These are phyloP conservation scores for Drosophila greeni DNA, from an alignment of 2,888 invertebrate genomes.

Conservation along the genomic window DNA sequence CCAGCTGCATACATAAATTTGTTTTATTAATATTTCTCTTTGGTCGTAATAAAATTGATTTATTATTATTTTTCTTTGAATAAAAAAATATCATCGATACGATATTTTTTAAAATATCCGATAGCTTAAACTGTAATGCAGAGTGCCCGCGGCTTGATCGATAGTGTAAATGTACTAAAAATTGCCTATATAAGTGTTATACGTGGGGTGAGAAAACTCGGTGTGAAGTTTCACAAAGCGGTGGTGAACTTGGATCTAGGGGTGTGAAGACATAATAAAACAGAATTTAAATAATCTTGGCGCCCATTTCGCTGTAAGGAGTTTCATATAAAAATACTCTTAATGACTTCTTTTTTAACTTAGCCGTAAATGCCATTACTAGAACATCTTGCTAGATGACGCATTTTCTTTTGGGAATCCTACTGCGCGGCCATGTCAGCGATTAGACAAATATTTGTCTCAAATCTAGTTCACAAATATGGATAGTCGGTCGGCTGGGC, in stretches of 20 bases:
- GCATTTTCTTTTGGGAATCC: conserved; percentile 6
- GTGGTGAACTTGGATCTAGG: neutral
- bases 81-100: too few relatives aligned
- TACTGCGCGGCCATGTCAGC: neutral
- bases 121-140: conserved; percentile 15
- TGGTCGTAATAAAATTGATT: too few relatives aligned
- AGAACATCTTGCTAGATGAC: neutral
- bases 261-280: neutral
- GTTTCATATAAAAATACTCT: neutral
- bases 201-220: too few relatives aligned
- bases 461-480: conserved; percentile 40
- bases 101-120: too few relatives aligned
- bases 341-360: neutral
- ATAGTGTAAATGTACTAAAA: too few relatives aligned
- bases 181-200: too few relatives aligned
- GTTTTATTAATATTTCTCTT: too few relatives aligned
- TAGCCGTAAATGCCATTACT: neutral
- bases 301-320: neutral
- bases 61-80: too few relatives aligned
- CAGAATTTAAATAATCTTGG: neutral
- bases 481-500: neutral
- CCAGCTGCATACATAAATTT: too few relatives aligned
- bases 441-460: conserved; percentile 22
- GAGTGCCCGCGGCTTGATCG: too few relatives aligned
- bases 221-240: neutral